A percentile compares a stretch with the other conserved stretches of the same genome.
These are phyloP conservation scores for Coendou prehensilis DNA, from an alignment of 2,797 vertebrate genomes.

Conservation along the genomic window DNA sequence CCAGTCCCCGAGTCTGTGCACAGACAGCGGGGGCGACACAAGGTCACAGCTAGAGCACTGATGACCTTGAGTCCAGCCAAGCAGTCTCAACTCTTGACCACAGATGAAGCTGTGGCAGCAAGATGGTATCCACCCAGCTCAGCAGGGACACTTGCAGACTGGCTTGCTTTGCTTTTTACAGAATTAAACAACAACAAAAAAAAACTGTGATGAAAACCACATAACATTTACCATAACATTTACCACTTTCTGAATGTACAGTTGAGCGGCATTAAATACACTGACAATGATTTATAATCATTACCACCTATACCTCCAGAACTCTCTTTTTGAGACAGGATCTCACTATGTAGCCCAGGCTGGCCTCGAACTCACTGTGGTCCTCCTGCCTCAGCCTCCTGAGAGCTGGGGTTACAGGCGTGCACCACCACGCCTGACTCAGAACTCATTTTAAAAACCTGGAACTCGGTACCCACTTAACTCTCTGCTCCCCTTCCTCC, in stretches of 20 bases:
- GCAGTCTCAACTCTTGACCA: not conserved
- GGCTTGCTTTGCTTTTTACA: not conserved
- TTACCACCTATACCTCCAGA: not conserved
- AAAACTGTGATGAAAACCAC: not conserved
- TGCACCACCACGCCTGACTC: not conserved
- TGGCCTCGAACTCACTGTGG: no score
- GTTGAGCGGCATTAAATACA: not conserved
- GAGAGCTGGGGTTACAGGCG: no score
- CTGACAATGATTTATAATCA: not conserved
- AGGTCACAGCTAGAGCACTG: not conserved
- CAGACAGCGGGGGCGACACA: not conserved
- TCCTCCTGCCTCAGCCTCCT: no score
- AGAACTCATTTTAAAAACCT: not conserved
- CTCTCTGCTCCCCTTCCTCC: not conserved
- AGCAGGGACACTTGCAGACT: not conserved
- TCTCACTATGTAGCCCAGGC: no score
- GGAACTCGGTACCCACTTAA: not conserved
- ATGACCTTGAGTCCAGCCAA: not conserved
- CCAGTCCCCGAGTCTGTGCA: no score
- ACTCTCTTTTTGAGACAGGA: no score
- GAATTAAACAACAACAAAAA: not conserved
- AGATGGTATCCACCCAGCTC: not conserved
- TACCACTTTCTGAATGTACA: not conserved
- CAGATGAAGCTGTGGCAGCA: not conserved
- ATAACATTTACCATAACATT: not conserved